Base-by-base conservation (phyloP, 1,140 invertebrate genomes). In the Thrips palmi region DNA sequence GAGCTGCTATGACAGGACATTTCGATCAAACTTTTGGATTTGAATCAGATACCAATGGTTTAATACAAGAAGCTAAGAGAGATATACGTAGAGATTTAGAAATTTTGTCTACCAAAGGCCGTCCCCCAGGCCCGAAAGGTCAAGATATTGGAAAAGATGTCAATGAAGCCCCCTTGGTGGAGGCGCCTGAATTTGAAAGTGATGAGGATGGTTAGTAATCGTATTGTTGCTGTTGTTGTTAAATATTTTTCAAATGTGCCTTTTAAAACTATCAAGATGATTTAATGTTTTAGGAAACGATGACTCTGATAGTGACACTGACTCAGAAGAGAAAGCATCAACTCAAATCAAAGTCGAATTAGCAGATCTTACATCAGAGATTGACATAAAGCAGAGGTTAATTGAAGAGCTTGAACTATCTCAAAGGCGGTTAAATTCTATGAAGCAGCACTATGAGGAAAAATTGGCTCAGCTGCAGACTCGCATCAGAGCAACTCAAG, bases 381-480 rank as follows among this genome's bases (percentile, higher is more conserved):
- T 94, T 37, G 84, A 83, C 46, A 77, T 88, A 27, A 93, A 92
- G 57, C 81, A 89, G 46, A 74, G 84, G 33, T 61, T 97, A 12
- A 92, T 97, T 42, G 85, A 94, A 51, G 87, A 96, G 51, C 56
- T 97, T 35, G 92, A 97, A 54, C 57, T 77, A 15, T 85, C 81
- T 8, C 85, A 97, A 53, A 68, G 74, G 31, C 60, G 85, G 31
- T 63, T 96, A 42, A 71, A 81, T 23, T 71, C 76, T 0, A 76
- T 97, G 67, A 73, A 76, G 34, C 70, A 77, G 41, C 83, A 96
- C 49, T 97, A 97, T 59, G 93, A 97, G 58, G 82, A 91, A 27
- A 91, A 97, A 52, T 61, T 98, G n/a, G 60, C 71, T 25, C 77
- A 84, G 32, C 58, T 97, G n/a, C 78, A 86, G 51, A 71, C 71